These are phyloP conservation scores for Takifugu flavidus DNA, from an alignment of 2,113 vertebrate species.

Conservation along the genomic window DNA sequence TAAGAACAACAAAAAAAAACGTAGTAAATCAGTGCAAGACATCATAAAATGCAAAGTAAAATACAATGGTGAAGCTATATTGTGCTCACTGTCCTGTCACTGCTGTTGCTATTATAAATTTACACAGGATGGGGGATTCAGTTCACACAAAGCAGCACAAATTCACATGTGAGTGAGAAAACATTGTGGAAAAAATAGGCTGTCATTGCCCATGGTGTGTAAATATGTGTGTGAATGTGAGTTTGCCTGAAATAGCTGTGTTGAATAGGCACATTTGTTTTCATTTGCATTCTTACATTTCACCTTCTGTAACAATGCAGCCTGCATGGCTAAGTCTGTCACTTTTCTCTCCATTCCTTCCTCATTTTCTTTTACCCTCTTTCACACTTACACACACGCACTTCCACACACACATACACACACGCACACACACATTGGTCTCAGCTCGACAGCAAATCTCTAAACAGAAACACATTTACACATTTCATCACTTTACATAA, in stretches of 20 bases:
- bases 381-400: background rate
- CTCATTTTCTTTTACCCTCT: slow-evolving; percentile 3
- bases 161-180: slow-evolving; percentile 45
- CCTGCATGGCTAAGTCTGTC: slow-evolving; percentile 14
- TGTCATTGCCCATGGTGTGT: slow-evolving; percentile 28
- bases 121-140: slow-evolving; percentile 12
- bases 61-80: slow-evolving; percentile 12
- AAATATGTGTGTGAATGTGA: slow-evolving; percentile 4
- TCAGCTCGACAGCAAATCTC: background rate
- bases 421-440: background rate
- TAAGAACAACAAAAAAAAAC: too few relatives aligned
- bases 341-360: background rate
- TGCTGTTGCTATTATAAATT: slow-evolving; percentile 12
- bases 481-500: background rate
- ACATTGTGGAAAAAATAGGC: slow-evolving; percentile 30
- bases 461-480: background rate
- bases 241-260: slow-evolving; percentile 12
- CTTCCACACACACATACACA: background rate
- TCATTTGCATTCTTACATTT: slow-evolving; percentile 65
- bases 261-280: slow-evolving; percentile 68
- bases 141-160: slow-evolving; percentile 34
- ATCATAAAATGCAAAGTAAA: slow-evolving; percentile 1
- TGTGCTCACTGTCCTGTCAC: slow-evolving; percentile 20
- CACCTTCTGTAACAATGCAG: slow-evolving; percentile 34
- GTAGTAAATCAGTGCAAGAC: background rate